Conservation (phyloP, 1,140 invertebrate genomes). For the Muscidifurax raptorellus region DNA sequence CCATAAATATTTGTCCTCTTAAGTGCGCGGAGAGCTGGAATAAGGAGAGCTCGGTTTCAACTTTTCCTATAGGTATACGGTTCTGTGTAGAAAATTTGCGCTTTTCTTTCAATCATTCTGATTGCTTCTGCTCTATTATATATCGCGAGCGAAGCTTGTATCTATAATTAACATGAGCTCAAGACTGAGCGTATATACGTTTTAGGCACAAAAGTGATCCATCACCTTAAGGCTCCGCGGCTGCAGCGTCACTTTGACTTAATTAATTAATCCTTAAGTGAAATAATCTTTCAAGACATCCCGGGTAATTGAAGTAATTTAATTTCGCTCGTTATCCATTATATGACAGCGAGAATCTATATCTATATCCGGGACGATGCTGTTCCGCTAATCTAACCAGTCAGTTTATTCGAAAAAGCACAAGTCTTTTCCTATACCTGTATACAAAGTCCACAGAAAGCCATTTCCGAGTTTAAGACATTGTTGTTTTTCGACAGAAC, state of each 20-base stretch:
- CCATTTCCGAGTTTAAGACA: too few species aligned
- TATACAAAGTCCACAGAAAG: too few species aligned
- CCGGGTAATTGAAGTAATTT: neutral
- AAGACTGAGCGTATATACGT: neutral
- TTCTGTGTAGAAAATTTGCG: neutral
- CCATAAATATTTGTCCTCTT: slow-evolving; percentile 72
- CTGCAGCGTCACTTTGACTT: neutral
- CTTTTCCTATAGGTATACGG: too few species aligned
- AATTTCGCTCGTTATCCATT: too few species aligned
- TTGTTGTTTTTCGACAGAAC: neutral
- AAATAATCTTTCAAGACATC: neutral
- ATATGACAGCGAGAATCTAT: too few species aligned
- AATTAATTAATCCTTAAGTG: neutral
- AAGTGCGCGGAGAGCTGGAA: slow-evolving; percentile 62
- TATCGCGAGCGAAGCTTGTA: neutral
- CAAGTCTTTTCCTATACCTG: too few species aligned
- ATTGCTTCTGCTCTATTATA: too few species aligned
- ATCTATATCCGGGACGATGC: too few species aligned
- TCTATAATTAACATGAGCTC: neutral
- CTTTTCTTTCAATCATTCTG: neutral
- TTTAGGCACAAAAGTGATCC: neutral
- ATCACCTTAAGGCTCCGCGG: neutral
- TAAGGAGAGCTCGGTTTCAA: slow-evolving; percentile 51
- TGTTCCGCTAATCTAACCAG: too few species aligned
- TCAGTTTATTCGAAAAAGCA: too few species aligned